Conservation (phyloP, 2,113 vertebrate species). For the Gymnorhina tibicen region DNA sequence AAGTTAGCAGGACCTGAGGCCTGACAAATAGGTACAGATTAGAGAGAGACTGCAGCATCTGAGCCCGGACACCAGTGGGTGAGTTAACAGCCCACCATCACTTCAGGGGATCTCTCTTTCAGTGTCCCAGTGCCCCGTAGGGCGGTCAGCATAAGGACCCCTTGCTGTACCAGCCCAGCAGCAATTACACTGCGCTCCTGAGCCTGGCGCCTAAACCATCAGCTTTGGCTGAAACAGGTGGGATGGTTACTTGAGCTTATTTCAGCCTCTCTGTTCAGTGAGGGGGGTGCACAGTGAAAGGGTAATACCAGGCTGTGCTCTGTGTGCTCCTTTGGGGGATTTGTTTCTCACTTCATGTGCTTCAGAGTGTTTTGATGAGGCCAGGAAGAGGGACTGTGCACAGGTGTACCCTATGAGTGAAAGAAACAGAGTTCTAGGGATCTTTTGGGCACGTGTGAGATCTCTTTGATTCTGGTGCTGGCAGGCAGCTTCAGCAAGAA, state of each 20-base stretch:
- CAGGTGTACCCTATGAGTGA: not conserved
- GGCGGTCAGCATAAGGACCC: not conserved
- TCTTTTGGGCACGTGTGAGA: not conserved
- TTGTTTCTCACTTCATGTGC: not conserved
- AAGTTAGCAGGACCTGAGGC: not conserved
- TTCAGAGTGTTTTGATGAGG: not conserved
- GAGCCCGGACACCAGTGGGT: not conserved
- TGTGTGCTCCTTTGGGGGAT: not conserved
- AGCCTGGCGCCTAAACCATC: not conserved
- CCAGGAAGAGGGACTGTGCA: not conserved
- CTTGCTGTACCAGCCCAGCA: not conserved
- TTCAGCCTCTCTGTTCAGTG: not conserved
- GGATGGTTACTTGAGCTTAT: not conserved
- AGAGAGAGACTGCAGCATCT: not conserved
- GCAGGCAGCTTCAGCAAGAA: not conserved
- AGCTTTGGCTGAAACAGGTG: not conserved
- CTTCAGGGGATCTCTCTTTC: not conserved
- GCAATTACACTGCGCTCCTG: not conserved
- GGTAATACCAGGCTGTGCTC: not conserved
- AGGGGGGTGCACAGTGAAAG: not conserved
- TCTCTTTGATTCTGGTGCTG: not conserved
- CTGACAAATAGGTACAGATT: rapidly evolving
- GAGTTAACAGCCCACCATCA: not conserved
- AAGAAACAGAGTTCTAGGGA: not conserved
- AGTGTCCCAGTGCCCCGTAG: not conserved